A percentile compares a stretch with the other conserved stretches of the same genome.
phyloP scores from a whole-genome alignment of 2,888 invertebrate species.

The Melieria picta region DNA sequence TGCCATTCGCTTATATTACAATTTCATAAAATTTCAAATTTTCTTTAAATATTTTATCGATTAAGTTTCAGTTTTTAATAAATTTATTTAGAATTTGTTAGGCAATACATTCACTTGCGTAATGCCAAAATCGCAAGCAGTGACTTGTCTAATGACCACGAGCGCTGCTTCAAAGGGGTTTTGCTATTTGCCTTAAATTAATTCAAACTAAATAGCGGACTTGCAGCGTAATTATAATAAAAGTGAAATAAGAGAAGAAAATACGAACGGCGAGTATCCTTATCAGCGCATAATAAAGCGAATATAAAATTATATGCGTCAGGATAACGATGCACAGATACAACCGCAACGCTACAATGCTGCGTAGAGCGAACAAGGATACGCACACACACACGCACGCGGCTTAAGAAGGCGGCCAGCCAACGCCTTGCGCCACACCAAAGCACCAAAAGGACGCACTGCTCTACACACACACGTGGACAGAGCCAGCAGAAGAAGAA shows the following conservation, averaged over 20 bases:
- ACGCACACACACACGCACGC: not conserved
- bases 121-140: no score
- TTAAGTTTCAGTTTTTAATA: no score
- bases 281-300: slow-evolving; percentile 26
- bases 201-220: not conserved
- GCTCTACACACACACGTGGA: slow-evolving; percentile 10
- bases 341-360: not conserved
- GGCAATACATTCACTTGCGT: no score
- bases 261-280: slow-evolving; percentile 13
- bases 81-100: no score
- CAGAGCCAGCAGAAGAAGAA: not conserved
- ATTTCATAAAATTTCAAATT: no score
- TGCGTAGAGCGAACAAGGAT: not conserved
- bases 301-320: slow-evolving; percentile 27
- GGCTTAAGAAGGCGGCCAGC: slow-evolving; percentile 16
- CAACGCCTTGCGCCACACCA: slow-evolving; percentile 29
- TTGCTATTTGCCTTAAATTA: not conserved
- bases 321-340: slow-evolving; percentile 23
- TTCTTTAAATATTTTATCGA: no score
- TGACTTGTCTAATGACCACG: no score
- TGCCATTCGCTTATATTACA: no score
- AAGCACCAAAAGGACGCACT: slow-evolving; percentile 32
- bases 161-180: not conserved
- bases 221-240: not conserved
- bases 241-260: not conserved